These are phyloP conservation scores for Neolamprologus kungweensis DNA, from an alignment of 2,113 vertebrate species.

Conservation along the genomic window DNA sequence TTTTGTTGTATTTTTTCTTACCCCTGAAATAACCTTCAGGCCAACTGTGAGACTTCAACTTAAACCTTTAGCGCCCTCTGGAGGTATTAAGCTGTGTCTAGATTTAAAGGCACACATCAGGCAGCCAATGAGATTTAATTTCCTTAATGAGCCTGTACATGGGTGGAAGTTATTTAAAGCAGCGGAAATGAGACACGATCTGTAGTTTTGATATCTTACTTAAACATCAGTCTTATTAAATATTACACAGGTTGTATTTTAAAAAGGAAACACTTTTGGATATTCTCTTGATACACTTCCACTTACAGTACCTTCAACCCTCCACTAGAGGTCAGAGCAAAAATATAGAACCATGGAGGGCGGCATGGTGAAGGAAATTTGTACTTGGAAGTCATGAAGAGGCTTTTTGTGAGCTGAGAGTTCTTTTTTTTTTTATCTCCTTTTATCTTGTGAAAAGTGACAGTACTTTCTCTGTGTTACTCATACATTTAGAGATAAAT, in stretches of 20 bases:
- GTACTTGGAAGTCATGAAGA: background rate
- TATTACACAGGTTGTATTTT: background rate
- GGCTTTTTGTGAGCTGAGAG: background rate
- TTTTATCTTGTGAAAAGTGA: background rate
- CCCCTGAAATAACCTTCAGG: background rate
- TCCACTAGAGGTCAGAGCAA: constrained; percentile 50
- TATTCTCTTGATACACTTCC: background rate
- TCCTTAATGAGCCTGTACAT: background rate
- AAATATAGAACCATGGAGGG: background rate
- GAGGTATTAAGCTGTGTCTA: background rate
- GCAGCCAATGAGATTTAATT: background rate
- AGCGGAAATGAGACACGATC: background rate
- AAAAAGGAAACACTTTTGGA: background rate
- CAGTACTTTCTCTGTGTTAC: background rate
- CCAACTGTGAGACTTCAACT: background rate
- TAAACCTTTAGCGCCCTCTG: constrained; percentile 23
- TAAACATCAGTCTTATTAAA: background rate
- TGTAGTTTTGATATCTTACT: background rate
- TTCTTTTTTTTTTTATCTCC: background rate
- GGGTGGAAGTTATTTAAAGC: background rate
- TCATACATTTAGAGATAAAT: background rate
- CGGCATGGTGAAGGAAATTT: background rate
- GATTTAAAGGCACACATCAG: background rate
- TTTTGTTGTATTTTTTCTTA: background rate
- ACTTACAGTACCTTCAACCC: background rate